phyloP scores from a whole-genome alignment of 2,888 invertebrate species.

The Drosophila dives region DNA sequence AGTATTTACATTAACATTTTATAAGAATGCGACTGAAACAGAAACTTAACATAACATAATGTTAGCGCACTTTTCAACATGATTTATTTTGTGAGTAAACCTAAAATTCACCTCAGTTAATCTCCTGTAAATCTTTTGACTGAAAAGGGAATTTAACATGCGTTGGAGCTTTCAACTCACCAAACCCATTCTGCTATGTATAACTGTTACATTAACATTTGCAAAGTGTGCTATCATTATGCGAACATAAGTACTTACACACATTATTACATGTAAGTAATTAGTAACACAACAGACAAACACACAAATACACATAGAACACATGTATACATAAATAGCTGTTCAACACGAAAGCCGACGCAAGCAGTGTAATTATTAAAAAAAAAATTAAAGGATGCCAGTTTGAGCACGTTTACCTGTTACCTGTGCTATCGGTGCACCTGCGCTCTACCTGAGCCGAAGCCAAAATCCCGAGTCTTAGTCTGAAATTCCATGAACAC shows the following conservation, averaged over 20 bases:
- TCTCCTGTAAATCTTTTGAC: no score
- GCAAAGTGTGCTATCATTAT: not conserved
- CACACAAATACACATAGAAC: not conserved
- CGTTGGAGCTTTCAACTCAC: not conserved
- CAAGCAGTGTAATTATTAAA: slow-evolving; percentile 43
- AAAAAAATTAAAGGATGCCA: slow-evolving; percentile 36
- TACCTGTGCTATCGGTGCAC: slow-evolving; percentile 30
- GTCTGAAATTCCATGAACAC: slow-evolving; percentile 34
- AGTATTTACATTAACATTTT: slow-evolving; percentile 52
- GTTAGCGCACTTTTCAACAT: not conserved
- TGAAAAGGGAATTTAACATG: not conserved
- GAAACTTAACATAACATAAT: slow-evolving; percentile 3
- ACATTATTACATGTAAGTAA: slow-evolving; percentile 64
- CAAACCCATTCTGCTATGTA: not conserved
- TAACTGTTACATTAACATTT: not conserved
- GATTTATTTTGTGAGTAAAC: not conserved
- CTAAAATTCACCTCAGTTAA: not conserved
- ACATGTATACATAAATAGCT: slow-evolving; percentile 9
- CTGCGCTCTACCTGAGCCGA: slow-evolving; percentile 52
- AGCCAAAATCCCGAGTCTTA: not conserved
- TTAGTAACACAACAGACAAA: slow-evolving; percentile 16
- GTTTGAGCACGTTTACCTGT: slow-evolving; percentile 40
- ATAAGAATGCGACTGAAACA: slow-evolving; percentile 62
- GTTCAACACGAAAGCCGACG: slow-evolving; percentile 20
- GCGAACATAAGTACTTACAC: not conserved